Evolutionary conservation across 1,140 invertebrate genomes (phyloP), one percentile per base, ranked within the genome.

Genomic region (Wiebesia pumilae): DNA sequence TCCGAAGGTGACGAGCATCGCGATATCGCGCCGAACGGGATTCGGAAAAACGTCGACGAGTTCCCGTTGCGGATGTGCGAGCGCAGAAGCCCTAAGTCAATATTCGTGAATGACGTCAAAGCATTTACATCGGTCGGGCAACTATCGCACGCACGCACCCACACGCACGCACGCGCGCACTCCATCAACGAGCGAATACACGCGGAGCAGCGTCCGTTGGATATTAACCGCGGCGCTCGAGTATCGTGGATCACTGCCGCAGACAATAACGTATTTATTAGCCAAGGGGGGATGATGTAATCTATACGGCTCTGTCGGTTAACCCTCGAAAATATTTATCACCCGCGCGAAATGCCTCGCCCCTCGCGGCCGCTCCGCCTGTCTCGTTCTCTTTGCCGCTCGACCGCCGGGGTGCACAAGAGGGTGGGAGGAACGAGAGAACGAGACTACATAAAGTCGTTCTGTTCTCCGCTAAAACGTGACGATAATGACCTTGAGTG

Each of bases 231-330:
- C 30, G 78, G 69, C 51, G 38, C 40, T 47, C 35, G 73, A 58
- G 33, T 67, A n/a, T 6, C 38, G 40, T 78, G 85, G 85, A 86
- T 86, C 85, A 83, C 1, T 12, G 58, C 80, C 71, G 80, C 88
- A 88, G 89, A 91, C 89, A 91, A 91, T 91, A 91, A 91, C 90
- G 87, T 90, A 91, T 90, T 91, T 91, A 91, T 91, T 91, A 91
- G 90, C 88, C 88, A 73, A 89, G 88, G 86, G 62, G 88, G 89
- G 88, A 88, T 88, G 88, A 88, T 88, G 89, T 89, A 91, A 91
- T 90, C 86, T 90, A 90, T 90, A 89, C 87, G 89, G 87, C 89
- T 79, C 47, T 83, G 89, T 90, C 88, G 88, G 89, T 90, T 90
- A 90, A 90, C 90, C 90, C 89, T 91, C 88, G 89, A 89, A 90